Conservation (phyloP, 2,888 invertebrate species). For the Yponomeuta plumbellus region DNA sequence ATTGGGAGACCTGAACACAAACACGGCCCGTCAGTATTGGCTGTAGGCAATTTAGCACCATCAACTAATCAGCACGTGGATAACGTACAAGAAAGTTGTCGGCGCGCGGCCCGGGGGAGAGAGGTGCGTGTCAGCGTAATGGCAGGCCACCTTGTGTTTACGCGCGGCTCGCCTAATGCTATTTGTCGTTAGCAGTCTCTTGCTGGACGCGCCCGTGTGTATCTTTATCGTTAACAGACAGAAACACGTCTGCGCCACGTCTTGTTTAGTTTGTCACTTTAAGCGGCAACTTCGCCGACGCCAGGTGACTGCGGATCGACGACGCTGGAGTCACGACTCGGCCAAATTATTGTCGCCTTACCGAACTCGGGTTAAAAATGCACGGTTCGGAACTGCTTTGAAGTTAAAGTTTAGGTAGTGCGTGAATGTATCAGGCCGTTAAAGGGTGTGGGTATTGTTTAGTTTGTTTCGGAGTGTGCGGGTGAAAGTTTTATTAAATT, state of each 20-base stretch:
- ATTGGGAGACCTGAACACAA: background rate
- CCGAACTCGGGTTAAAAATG: background rate
- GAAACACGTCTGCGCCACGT: constrained; percentile 57
- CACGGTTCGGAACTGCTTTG: background rate
- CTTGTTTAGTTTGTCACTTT: constrained; percentile 62
- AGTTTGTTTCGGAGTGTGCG: constrained; percentile 30
- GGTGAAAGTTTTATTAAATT: constrained; percentile 40
- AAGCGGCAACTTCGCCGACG: constrained; percentile 50
- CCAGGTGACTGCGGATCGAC: constrained; percentile 50
- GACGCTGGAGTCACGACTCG: constrained; percentile 33
- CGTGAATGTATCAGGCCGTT: constrained; percentile 35
- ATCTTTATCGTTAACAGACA: constrained; percentile 67
- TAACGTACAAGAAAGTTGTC: background rate
- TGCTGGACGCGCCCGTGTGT: constrained; percentile 58
- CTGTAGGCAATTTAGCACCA: background rate
- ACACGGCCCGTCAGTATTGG: background rate
- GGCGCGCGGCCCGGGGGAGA: background rate
- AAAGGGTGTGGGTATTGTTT: constrained; percentile 37
- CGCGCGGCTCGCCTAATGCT: constrained; percentile 62
- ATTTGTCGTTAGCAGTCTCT: constrained; percentile 42
- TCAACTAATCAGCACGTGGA: constrained; percentile 1
- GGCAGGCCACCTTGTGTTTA: constrained; percentile 52
- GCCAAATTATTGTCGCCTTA: constrained; percentile 36
- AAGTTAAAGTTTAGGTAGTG: constrained; percentile 25
- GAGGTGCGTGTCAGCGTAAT: constrained; percentile 51